Conservation (phyloP, 1,140 invertebrate species). For the Batillaria attramentaria region DNA sequence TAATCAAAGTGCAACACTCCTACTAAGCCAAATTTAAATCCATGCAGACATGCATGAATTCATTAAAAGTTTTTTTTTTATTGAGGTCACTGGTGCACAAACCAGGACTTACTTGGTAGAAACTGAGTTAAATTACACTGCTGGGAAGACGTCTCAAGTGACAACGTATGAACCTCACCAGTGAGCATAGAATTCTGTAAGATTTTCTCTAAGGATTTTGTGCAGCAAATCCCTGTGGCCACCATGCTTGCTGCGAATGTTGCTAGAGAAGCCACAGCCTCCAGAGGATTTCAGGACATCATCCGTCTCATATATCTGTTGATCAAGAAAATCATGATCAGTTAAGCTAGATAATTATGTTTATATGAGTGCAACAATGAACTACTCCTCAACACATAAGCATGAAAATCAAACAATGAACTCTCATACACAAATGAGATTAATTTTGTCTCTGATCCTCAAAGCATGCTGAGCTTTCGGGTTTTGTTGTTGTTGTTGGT, state of each 20-base stretch:
- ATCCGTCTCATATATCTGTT: slow-evolving; percentile 61
- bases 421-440: too few relatives aligned
- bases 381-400: too few relatives aligned
- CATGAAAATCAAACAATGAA: too few relatives aligned
- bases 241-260: slow-evolving; percentile 75
- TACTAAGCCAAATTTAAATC: neutral
- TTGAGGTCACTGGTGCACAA: too few relatives aligned
- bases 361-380: too few relatives aligned
- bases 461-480: too few relatives aligned
- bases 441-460: too few relatives aligned
- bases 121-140: too few relatives aligned
- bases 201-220: slow-evolving; percentile 78
- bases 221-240: slow-evolving; percentile 80
- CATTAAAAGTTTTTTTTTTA: neutral
- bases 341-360: too few relatives aligned
- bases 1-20: neutral
- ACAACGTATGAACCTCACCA: slow-evolving; percentile 73
- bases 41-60: neutral
- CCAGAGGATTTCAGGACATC: slow-evolving; percentile 54
- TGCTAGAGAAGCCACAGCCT: slow-evolving; percentile 80
- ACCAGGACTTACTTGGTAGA: too few relatives aligned
- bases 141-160: slow-evolving; percentile 20
- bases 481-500: too few relatives aligned
- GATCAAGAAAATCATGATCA: too few relatives aligned
- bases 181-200: slow-evolving; percentile 85